Conservation (phyloP, 2,113 vertebrate species). For the Pteropus alecto region DNA sequence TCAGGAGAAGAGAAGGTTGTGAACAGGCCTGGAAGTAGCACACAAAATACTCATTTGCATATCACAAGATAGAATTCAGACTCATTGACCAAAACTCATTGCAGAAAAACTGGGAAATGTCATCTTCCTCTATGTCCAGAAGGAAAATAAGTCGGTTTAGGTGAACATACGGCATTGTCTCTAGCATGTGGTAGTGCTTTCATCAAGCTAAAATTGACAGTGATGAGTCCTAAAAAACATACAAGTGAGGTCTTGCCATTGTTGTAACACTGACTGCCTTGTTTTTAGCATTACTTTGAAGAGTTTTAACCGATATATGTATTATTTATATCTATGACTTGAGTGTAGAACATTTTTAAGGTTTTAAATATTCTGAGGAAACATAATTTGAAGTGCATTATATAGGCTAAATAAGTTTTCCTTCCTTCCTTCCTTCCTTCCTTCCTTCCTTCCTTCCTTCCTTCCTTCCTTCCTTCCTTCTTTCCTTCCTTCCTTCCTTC, state of each 20-base stretch:
- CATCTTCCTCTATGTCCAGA: neutral
- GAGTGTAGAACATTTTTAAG: neutral
- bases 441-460: neutral
- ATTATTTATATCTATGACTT: neutral
- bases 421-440: neutral
- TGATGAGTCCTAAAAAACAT: neutral
- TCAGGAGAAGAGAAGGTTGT: neutral
- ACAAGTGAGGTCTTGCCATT: neutral
- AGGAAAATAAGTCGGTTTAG: neutral
- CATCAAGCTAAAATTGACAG: neutral
- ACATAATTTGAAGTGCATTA: neutral
- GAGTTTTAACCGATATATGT: neutral
- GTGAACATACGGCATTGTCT: neutral
- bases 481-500: neutral
- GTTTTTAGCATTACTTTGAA: neutral
- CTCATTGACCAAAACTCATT: neutral
- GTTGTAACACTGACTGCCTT: neutral
- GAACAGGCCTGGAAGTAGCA: neutral
- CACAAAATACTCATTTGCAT: neutral
- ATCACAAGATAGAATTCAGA: neutral
- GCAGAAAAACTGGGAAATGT: neutral
- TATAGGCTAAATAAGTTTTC: neutral
- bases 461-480: neutral
- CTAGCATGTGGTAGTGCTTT: neutral
- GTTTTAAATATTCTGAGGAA: neutral